A percentile compares a stretch with the other conserved stretches of the same genome.
Conservation (phyloP, 2,888 invertebrate species). For the Lasioglossum leucozonium region DNA sequence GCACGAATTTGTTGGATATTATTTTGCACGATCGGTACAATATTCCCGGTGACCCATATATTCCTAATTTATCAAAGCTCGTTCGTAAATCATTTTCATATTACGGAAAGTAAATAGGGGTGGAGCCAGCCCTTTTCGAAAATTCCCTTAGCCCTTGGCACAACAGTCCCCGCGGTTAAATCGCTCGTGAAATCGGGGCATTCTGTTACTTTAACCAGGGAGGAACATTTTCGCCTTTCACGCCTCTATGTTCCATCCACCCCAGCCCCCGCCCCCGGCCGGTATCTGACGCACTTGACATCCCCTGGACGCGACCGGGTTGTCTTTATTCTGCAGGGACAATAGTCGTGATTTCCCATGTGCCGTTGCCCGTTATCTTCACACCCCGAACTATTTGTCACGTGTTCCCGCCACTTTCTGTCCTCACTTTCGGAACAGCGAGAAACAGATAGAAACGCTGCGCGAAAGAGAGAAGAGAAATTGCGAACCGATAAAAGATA, state of each 20-base stretch:
- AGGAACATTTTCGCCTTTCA: conserved; percentile 11
- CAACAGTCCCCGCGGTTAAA: background rate
- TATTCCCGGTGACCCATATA: background rate
- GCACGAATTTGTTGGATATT: background rate
- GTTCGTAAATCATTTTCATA: background rate
- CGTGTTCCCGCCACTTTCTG: background rate
- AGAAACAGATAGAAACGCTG: background rate
- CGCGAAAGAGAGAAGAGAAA: background rate
- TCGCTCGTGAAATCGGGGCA: conserved; percentile 28
- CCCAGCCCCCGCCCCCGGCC: conserved; percentile 15
- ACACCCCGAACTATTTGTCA: background rate
- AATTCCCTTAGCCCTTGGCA: background rate
- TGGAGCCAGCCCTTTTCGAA: too few species aligned
- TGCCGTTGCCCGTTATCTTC: conserved; percentile 33
- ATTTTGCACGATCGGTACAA: background rate
- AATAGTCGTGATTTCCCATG: conserved; percentile 60
- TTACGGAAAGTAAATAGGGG: background rate
- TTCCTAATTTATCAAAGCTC: background rate
- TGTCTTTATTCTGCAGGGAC: conserved; percentile 45
- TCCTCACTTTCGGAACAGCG: background rate
- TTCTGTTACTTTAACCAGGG: conserved; percentile 6
- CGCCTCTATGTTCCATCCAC: background rate
- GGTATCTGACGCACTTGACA: conserved; percentile 40
- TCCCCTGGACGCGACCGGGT: conserved; percentile 24
- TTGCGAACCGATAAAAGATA: background rate